Evolutionary conservation across 1,140 invertebrate species (phyloP), one percentile per base, ranked within the genome.

Genomic region (Euborellia annulipes): DNA sequence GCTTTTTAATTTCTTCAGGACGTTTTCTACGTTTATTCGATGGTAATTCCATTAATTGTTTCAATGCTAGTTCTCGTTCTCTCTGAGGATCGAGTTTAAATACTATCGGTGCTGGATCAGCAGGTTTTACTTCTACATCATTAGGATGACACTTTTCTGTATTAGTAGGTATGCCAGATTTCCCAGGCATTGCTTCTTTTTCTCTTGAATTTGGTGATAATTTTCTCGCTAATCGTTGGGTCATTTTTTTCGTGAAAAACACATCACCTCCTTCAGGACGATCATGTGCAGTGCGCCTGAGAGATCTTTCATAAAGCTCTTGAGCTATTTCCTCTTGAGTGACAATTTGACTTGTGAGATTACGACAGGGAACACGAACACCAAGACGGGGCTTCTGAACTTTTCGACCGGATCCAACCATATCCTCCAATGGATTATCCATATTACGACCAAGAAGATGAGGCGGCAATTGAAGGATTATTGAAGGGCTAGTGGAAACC

Each of bases 11-110:
- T 46, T 52, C 52, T 21, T 43, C 37, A 41, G 23, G 54, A 47
- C 58, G 64, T 43, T 60, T 64, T 2, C 36, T 18, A 1, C 59
- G 47, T 8, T 50, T 46, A 20, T 55, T 50, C 3, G 17, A 41
- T 36, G 65, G 65, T 14, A 71, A 53, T 46, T 71, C 69, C 11
- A 64, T 53, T 9, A 71, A 53, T 45, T 72, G 70, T 44, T 72
- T 70, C 22, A 71, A 52, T 11, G 70, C 70, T 11, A 72, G 47
- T 55, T 70, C 63, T 39, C 65, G 62, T 57, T 71, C 68, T 6
- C 62, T 43, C 11, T 60, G 47, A 3, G 65, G 64, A 49, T 65
- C 61, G 11, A 65, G 51, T 54, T 67, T 66, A 3, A 52, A 49
- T 17, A 48, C 20, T 14, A 43, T 11, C 9, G 34, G n/a, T 40